A percentile compares a stretch with the other conserved stretches of the same genome.
Evolutionary conservation across 2,113 vertebrate species (phyloP).

Genomic region (Melanerpes aurifrons): DNA sequence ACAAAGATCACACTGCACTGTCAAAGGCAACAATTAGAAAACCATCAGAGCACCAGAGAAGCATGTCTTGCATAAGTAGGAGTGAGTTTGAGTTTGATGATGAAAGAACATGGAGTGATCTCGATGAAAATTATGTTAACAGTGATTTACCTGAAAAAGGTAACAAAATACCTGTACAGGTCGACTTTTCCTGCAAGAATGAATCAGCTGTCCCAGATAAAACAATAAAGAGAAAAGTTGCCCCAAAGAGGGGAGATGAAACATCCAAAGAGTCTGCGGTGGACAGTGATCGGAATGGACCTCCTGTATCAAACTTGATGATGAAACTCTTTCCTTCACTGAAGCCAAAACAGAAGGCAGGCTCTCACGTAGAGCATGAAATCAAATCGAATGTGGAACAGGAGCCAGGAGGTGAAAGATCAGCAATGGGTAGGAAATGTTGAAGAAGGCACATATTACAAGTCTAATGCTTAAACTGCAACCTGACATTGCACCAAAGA

Average conservation of each 20-base stretch:
- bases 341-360: constrained; percentile 79
- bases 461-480: neutral
- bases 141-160: constrained; percentile 43
- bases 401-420: constrained; percentile 78
- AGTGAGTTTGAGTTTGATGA: constrained; percentile 89
- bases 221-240: constrained; percentile 84
- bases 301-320: constrained; percentile 86
- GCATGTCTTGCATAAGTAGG: neutral
- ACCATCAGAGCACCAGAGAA: constrained; percentile 18
- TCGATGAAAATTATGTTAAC: constrained; percentile 77
- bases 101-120: constrained; percentile 91
- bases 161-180: constrained; percentile 5
- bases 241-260: constrained; percentile 75
- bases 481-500: neutral
- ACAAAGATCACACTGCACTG: constrained; percentile 51
- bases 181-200: constrained; percentile 5
- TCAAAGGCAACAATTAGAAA: constrained; percentile 49
- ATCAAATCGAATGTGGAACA: constrained; percentile 41
- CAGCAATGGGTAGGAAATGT: neutral
- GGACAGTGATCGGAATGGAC: constrained; percentile 49
- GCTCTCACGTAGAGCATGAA: constrained; percentile 42
- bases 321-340: constrained; percentile 89
- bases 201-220: constrained; percentile 59
- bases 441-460: neutral
- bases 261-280: neutral